phyloP scores from a whole-genome alignment of 2,888 invertebrate genomes.

The Sesamia inferens region DNA sequence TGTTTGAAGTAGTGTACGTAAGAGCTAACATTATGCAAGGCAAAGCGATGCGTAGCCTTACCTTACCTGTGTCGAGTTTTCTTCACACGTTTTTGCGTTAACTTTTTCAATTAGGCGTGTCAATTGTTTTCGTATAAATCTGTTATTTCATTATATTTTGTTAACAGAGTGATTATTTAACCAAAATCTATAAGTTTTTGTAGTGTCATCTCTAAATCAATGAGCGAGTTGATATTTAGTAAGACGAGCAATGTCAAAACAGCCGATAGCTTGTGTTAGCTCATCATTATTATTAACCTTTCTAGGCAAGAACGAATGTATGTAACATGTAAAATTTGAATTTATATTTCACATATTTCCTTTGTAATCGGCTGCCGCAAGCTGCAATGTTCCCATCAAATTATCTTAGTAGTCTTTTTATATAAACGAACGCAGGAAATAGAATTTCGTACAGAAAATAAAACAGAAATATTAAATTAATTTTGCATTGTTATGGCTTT shows the following conservation, averaged over 20 bases:
- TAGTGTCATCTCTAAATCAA: background rate
- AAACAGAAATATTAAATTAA: conserved; percentile 15
- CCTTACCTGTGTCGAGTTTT: conserved; percentile 24
- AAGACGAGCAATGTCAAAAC: background rate
- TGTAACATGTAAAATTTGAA: background rate
- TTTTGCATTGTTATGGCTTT: conserved; percentile 21
- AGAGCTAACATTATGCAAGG: conserved; percentile 47
- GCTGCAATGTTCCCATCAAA: background rate
- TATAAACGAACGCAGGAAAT: conserved; percentile 24
- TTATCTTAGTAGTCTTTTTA: background rate
- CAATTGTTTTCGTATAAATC: conserved; percentile 19
- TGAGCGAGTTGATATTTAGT: background rate
- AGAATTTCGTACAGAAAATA: conserved; percentile 23
- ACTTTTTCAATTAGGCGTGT: conserved; percentile 39
- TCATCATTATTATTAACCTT: background rate
- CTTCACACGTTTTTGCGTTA: conserved; percentile 38
- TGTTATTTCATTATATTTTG: background rate
- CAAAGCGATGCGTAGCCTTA: conserved; percentile 38
- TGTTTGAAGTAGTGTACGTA: conserved; percentile 49
- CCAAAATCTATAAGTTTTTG: background rate
- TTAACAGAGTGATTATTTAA: background rate
- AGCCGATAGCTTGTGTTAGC: background rate
- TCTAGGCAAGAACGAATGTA: background rate
- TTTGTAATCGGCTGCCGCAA: background rate
- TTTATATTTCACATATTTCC: background rate